Percentiles rank a stretch among this genome's conserved stretches.
phyloP scores from a whole-genome alignment of 2,113 vertebrate species.

The human region DNA sequence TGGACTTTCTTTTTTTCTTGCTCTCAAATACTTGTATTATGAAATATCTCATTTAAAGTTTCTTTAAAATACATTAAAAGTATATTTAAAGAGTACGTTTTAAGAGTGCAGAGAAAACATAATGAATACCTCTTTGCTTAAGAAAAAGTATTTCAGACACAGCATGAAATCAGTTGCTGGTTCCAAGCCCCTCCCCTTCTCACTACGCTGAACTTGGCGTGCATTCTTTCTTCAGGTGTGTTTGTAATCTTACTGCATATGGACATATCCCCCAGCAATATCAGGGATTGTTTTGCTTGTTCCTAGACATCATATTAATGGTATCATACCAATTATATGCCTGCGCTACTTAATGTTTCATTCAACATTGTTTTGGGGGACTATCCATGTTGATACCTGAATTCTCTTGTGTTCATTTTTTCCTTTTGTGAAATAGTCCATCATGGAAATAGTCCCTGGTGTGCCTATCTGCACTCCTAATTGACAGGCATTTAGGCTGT shows the following conservation, averaged over 20 bases:
- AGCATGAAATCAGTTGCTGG: no score
- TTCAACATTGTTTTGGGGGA: not conserved
- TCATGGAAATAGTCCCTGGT: not conserved
- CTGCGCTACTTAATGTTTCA: not conserved
- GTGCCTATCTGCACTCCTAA: not conserved
- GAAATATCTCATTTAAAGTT: not conserved
- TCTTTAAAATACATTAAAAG: no score
- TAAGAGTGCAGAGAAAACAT: not conserved
- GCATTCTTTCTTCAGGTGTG: not conserved
- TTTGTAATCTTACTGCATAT: no score
- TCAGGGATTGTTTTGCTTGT: not conserved
- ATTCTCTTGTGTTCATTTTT: not conserved
- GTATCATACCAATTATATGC: fast-evolving
- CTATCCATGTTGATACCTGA: no score
- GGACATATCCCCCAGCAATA: not conserved
- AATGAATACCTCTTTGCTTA: not conserved
- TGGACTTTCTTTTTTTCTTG: not conserved
- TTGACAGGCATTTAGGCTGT: not conserved
- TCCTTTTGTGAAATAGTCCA: not conserved
- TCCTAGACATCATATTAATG: not conserved
- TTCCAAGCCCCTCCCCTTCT: not conserved
- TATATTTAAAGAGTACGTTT: not conserved
- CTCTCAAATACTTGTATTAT: not conserved
- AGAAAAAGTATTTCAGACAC: not conserved
- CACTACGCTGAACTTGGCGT: not conserved